phyloP scores from a whole-genome alignment of 2,888 invertebrate genomes.

The Blera fallax region DNA sequence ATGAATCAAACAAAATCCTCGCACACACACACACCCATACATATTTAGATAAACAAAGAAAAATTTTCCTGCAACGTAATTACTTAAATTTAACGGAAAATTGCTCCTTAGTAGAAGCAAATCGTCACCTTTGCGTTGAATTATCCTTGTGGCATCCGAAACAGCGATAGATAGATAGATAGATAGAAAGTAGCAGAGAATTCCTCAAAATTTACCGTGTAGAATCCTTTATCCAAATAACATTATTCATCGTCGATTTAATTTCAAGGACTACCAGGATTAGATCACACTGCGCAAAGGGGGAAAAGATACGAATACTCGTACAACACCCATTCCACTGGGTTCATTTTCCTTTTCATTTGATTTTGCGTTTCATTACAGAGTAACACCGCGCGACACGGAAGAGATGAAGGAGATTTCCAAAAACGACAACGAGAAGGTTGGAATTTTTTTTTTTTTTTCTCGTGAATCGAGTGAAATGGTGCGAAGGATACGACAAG shows the following conservation, averaged over 20 bases:
- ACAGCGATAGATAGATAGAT: background rate
- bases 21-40: background rate
- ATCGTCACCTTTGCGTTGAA: conserved; percentile 43
- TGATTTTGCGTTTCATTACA: conserved; percentile 59
- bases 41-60: conserved; percentile 23
- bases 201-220: conserved; percentile 59
- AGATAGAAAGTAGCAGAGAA: background rate
- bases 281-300: conserved; percentile 13
- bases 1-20: conserved; percentile 44
- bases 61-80: conserved; percentile 44
- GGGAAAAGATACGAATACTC: background rate
- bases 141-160: background rate
- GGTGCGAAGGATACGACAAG: conserved; percentile 48
- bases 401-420: background rate
- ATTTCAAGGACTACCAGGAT: conserved; percentile 65
- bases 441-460: no score
- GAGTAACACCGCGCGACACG: background rate
- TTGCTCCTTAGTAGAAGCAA: conserved; percentile 42
- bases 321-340: background rate
- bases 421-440: background rate
- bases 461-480: conserved; percentile 55
- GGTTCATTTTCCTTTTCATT: conserved; percentile 70
- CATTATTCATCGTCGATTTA: conserved; percentile 71
- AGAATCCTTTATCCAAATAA: conserved; percentile 71
- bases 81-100: conserved; percentile 69